Evolutionary conservation across 2,113 vertebrate genomes (phyloP).

Genomic region (Trematomus loennbergii): DNA sequence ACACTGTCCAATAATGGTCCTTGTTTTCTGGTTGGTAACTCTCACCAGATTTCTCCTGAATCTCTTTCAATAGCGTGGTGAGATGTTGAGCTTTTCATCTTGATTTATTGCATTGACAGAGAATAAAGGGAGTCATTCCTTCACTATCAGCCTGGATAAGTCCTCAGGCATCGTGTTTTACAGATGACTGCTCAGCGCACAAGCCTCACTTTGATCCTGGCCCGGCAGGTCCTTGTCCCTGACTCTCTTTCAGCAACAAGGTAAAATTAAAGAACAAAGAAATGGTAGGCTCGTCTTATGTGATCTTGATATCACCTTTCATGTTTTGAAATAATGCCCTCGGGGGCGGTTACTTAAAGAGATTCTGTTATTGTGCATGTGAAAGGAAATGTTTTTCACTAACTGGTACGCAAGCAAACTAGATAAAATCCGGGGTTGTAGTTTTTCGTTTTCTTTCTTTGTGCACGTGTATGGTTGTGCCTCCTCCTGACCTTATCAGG

Average conservation of each 20-base stretch:
- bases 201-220: conserved; percentile 59
- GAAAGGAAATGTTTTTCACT: conserved; percentile 13
- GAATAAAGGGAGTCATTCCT: conserved; percentile 36
- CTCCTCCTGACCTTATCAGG: conserved; percentile 55
- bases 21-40: conserved; percentile 27
- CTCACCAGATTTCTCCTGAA: conserved; percentile 21
- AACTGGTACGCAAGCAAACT: not conserved
- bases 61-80: conserved; percentile 30
- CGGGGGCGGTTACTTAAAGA: not conserved
- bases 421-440: conserved; percentile 1
- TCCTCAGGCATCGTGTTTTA: conserved; percentile 61
- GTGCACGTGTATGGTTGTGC: not conserved
- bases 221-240: conserved; percentile 59
- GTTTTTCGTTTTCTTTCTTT: conserved; percentile 11
- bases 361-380: conserved; percentile 17
- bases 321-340: conserved; percentile 47
- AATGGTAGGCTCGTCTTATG: conserved; percentile 39
- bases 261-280: conserved; percentile 65
- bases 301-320: conserved; percentile 32
- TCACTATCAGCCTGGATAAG: conserved; percentile 34
- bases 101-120: conserved; percentile 37
- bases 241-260: conserved; percentile 59
- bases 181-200: conserved; percentile 48
- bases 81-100: conserved; percentile 33
- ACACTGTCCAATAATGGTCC: conserved; percentile 1